Evolutionary conservation across 2,113 vertebrate genomes (phyloP), one percentile per base, ranked within the genome.

Genomic region (Vimba vimba): DNA sequence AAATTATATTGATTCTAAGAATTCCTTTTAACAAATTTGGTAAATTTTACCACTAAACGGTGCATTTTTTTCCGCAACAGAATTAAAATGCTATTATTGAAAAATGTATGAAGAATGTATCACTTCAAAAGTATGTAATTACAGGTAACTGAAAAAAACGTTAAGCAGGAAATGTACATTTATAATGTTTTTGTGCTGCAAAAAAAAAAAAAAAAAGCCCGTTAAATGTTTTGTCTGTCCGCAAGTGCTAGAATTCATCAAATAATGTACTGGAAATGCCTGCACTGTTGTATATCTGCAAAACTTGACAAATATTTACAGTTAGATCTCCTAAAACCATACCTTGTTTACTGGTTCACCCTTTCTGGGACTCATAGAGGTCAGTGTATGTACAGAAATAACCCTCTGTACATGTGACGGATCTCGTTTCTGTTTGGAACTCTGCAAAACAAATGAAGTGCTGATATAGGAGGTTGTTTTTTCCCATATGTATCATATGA

Each of bases 401-500:
- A 43, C 27, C 21, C 45, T 25, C 43, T 71, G 50, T 68, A 23
- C 19, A 73, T 71, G 64, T 83, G 68, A 83, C 21, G 0, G 81
- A 19, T 69, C 60, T 50, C 50, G 4, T 33, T 15, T 80, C 23
- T 80, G 79, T n/a, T 80, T 27, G 5, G 5, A 11, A 77, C 45
- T 55, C 21, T 39, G 60, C 62, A 62, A 81, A 79, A 43, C 78
- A 62, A 62, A 64, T 30, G 8, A n/a, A 64, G 33, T 60, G n/a
- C n/a, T 30, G 7, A 45, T 9, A 45, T 9, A 25, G n/a, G 1
- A 6, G n/a, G 10, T 3, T 60, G n/a, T 15, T 75, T 27, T 39
- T 79, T 59, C 7, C 39, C 47, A 25, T 62, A 25, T 62, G 39
- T 15, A 62, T 75, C n/a, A 43, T 43, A 27, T 62, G 33, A 45